Evolutionary conservation across 2,888 invertebrate species (phyloP), one percentile per base, ranked within the genome.

Genomic region (Zootermopsis nevadensis): DNA sequence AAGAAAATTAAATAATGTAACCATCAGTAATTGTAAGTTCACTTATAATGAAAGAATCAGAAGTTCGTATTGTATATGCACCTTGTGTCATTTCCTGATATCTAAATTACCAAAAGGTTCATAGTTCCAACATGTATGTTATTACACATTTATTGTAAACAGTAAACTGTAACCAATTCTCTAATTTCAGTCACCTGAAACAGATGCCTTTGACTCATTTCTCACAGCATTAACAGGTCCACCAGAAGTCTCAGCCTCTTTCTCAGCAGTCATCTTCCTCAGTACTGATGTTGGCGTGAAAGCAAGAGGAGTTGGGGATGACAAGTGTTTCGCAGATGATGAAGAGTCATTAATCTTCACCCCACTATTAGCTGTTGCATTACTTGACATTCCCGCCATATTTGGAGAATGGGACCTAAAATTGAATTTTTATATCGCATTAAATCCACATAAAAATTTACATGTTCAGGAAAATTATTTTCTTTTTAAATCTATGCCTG

Each of bases 221-320:
- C 79, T 79, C 31, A n/a, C 24, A 53, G 24, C 42, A 60, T 19
- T 79, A 27, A 72, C 72, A 31, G 67, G 67, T 42, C 69, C 33
- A 19, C 31, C 55, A 53, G 69, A 30, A 91, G 87, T 91, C 88
- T 94, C 93, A 33, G 92, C 92, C 86, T 96, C 96, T 88, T 96
- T 96, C 87, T 97, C 97, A 1, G 97, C 97, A 10, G 97, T 97
- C 97, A 98, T 97, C 91, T 98, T 98, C 85, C 97, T 93, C 88
- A 98, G 92, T 85, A 98, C 98, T 85, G 98, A 97, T 48, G 98
- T 98, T 84, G 98, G 98, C 0, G 97, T 98, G 90, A 98, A 98
- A 33, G 97, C 95, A 86, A 96, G 92, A 24, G 95, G 95, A 42
- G 94, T 93, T 22, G 93, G 94, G 30, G 93, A 93, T 82, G 91